phyloP scores from a whole-genome alignment of 1,140 invertebrate species.

The Cydia splendana region DNA sequence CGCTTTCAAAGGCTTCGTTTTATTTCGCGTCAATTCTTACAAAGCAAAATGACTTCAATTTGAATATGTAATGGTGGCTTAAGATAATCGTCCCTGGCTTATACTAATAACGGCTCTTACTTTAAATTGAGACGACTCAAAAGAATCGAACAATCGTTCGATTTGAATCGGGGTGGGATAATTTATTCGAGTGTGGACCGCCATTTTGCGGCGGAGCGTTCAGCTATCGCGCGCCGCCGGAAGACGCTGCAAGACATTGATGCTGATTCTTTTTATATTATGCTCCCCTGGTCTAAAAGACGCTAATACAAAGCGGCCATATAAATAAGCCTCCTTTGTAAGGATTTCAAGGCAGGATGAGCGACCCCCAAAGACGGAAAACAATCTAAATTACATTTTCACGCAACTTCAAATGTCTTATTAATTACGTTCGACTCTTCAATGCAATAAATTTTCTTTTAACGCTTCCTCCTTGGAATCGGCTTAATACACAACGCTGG shows the following conservation, averaged over 20 bases:
- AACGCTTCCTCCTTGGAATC: constrained; percentile 66
- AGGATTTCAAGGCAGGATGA: constrained; percentile 64
- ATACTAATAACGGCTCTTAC: constrained; percentile 77
- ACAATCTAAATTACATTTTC: constrained; percentile 80
- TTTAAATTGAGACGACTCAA: constrained; percentile 74
- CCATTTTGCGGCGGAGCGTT: constrained; percentile 75
- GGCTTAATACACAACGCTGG: constrained; percentile 68
- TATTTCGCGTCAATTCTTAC: constrained; percentile 78
- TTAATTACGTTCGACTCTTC: constrained; percentile 78
- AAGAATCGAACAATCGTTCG: constrained; percentile 77
- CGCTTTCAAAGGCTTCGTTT: constrained; percentile 71
- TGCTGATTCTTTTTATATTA: constrained; percentile 79
- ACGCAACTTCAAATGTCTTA: constrained; percentile 80
- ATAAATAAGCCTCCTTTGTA: constrained; percentile 77
- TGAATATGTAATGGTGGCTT: constrained; percentile 79
- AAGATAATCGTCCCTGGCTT: constrained; percentile 77
- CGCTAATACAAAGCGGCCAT: constrained; percentile 77
- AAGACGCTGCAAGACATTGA: constrained; percentile 78
- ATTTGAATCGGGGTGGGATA: constrained; percentile 71
- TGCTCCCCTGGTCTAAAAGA: constrained; percentile 76
- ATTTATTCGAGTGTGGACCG: constrained; percentile 79
- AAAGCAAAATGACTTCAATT: constrained; percentile 78
- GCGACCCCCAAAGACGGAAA: constrained; percentile 67
- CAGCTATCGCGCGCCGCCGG: constrained; percentile 67
- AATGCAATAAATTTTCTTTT: constrained; percentile 79